Evolutionary conservation across 2,113 vertebrate species (phyloP).

Genomic region (Pantherophis guttatus): DNA sequence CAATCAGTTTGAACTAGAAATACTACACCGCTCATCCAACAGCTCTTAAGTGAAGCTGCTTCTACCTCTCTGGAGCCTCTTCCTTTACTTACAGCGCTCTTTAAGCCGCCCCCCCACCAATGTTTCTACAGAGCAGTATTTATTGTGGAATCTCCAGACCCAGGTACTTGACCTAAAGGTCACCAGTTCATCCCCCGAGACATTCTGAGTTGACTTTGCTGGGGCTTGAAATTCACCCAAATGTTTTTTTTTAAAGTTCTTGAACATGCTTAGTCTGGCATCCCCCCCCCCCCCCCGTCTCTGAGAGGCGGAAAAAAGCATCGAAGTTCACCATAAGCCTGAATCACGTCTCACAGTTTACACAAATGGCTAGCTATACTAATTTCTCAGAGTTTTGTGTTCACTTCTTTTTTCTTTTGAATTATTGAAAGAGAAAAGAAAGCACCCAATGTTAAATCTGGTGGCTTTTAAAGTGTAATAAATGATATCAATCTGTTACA

Average conservation of each 20-base stretch:
- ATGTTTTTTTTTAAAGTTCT: fast-evolving
- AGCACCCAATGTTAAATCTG: background rate
- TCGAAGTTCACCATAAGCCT: background rate
- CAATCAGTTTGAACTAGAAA: constrained; percentile 78
- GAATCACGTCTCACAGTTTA: background rate
- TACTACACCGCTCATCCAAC: constrained; percentile 64
- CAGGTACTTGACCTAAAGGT: constrained; percentile 69
- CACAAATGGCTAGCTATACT: background rate
- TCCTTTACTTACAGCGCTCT: constrained; percentile 54
- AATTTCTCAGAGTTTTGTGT: background rate
- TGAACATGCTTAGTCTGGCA: background rate
- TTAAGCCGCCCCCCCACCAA: constrained; percentile 55
- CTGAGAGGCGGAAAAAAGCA: too few species aligned
- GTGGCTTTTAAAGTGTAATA: background rate
- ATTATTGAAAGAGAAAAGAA: background rate
- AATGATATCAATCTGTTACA: background rate
- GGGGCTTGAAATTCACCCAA: background rate
- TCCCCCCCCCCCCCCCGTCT: too few species aligned
- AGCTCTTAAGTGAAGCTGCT: constrained; percentile 62
- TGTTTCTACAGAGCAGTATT: constrained; percentile 64
- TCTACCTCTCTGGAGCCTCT: constrained; percentile 51
- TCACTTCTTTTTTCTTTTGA: background rate
- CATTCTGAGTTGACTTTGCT: constrained; percentile 48
- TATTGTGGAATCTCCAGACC: constrained; percentile 61
- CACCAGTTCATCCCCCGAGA: constrained; percentile 50